Evolutionary conservation across 2,888 invertebrate species (phyloP), one percentile per base, ranked within the genome.

Genomic region (Heliothis peltigera): DNA sequence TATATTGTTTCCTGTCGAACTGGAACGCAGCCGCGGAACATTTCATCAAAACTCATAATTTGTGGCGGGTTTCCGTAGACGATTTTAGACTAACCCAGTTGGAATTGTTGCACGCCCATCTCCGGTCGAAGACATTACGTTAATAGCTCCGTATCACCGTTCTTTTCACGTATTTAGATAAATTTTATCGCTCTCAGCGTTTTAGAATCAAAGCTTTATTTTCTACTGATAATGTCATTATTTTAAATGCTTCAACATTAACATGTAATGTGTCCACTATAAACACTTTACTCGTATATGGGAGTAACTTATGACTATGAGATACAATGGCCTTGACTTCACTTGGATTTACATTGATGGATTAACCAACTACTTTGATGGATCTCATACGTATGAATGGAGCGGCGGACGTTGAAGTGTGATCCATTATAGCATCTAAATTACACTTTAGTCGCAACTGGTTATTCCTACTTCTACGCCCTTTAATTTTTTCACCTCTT

Each of bases 21-120:
- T 79, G 79, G 85, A 84, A 80, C 86, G 86, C 78, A 71, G 69
- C 83, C 84, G 81, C 81, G 84, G 83, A 87, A 87, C 87, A 86
- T 92, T 93, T 93, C 93, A 92, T 93, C 92, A 91, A 93, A 93
- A 92, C 87, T 94, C 92, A 94, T 94, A 94, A 94, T 93, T 92
- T 87, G 87, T 87, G 84, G 86, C 70, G 58, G 87, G 90, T 92
- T 93, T 94, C 94, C 94, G 94, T 83, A 82, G 88, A 88, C 87
- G 89, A 88, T 91, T 93, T 91, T 92, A 86, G 90, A 87, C 77
- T 91, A 92, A 92, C 93, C 93, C 84, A 94, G 89, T 89, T 92
- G 80, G 73, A 64, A 71, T 67, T 71, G 77, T 70, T 81, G 72
- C 74, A 74, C 77, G 75, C 76, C 81, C 83, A 85, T 87, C 86